These are phyloP conservation scores for Heterodera carotae DNA, from an alignment of 1,140 invertebrate species.

Conservation along the genomic window DNA sequence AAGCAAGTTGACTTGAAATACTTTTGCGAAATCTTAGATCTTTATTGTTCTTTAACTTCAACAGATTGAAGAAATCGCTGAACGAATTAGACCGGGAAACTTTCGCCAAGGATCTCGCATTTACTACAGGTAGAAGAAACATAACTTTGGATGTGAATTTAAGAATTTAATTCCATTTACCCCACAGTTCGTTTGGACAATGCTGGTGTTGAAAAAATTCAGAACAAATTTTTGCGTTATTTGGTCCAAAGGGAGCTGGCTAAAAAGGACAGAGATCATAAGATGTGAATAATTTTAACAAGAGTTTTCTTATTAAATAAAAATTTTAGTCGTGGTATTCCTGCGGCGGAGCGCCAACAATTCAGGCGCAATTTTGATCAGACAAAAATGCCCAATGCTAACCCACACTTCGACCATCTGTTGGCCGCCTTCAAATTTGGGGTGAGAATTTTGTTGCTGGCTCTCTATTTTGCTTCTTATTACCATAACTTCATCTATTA, in stretches of 20 bases:
- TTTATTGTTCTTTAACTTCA: not conserved
- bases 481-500: too few relatives aligned
- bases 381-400: not conserved
- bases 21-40: too few relatives aligned
- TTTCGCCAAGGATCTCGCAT: not conserved
- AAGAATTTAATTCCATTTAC: not conserved
- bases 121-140: not conserved
- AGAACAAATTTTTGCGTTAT: not conserved
- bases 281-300: not conserved
- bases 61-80: not conserved
- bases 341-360: not conserved
- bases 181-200: not conserved
- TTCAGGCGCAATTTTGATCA: not conserved
- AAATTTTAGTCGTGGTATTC: not conserved
- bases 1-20: too few relatives aligned
- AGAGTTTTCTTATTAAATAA: not conserved
- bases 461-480: too few relatives aligned
- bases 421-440: not conserved
- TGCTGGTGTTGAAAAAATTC: not conserved
- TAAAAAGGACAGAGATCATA: not conserved
- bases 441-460: not conserved
- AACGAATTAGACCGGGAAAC: not conserved
- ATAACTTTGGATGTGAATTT: not conserved
- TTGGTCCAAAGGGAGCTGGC: not conserved
- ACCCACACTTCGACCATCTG: not conserved